Evolutionary conservation across 1,140 invertebrate species (phyloP).

Genomic region (Notospermus geniculatus): DNA sequence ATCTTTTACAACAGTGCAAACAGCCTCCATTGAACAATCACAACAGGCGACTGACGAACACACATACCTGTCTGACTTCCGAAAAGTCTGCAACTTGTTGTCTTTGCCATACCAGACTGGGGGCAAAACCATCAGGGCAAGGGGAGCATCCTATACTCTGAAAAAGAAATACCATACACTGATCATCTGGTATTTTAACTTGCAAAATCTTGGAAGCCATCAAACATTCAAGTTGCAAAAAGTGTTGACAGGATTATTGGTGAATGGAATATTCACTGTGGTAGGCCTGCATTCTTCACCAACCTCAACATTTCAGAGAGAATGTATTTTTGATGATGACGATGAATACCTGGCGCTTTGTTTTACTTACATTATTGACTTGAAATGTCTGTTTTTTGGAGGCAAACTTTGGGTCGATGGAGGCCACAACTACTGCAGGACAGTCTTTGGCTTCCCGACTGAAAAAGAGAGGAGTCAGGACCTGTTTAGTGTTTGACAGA

Average conservation of each 20-base stretch:
- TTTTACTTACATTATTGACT: slow-evolving; percentile 37
- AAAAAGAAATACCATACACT: slow-evolving; percentile 25
- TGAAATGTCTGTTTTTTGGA: slow-evolving; percentile 53
- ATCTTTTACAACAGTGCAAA: too few species aligned
- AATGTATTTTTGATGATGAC: too few species aligned
- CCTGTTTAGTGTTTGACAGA: too few species aligned
- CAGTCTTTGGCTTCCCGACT: slow-evolving; percentile 61
- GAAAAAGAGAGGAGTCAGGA: slow-evolving; percentile 23
- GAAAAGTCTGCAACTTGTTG: slow-evolving; percentile 61
- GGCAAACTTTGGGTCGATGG: slow-evolving; percentile 53
- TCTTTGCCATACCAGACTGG: slow-evolving; percentile 58
- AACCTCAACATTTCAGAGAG: too few species aligned
- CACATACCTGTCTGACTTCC: slow-evolving; percentile 55
- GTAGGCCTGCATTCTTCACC: too few species aligned
- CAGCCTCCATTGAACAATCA: too few species aligned
- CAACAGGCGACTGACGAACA: too few species aligned
- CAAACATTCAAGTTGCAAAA: too few species aligned
- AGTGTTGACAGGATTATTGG: too few species aligned
- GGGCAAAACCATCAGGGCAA: slow-evolving; percentile 56
- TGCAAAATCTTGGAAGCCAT: too few species aligned
- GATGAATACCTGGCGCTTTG: background rate
- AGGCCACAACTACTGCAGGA: slow-evolving; percentile 59
- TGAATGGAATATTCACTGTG: too few species aligned
- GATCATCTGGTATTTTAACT: too few species aligned
- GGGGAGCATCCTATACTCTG: slow-evolving; percentile 52